phyloP scores from a whole-genome alignment of 64 coral and sea anemone genomes.

The Anthopleura sola region DNA sequence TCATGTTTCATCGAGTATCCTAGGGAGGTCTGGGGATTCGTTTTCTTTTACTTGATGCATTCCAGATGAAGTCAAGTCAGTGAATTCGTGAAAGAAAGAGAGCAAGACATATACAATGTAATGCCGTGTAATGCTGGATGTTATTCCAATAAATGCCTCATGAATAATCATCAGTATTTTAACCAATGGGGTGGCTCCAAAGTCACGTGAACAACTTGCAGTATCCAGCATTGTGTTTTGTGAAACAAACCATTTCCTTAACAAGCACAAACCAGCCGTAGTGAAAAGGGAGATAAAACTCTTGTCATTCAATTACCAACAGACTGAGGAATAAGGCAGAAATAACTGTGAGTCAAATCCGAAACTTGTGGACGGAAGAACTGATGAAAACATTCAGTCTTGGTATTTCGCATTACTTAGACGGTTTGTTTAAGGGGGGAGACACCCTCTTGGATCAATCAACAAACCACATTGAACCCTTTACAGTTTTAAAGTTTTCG shows the following conservation, averaged over 20 bases:
- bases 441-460: neutral
- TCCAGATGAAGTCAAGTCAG: too few relatives aligned
- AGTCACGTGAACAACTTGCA: neutral
- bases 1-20: too few relatives aligned
- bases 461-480: neutral
- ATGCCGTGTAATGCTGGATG: too few relatives aligned
- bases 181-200: neutral
- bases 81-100: too few relatives aligned
- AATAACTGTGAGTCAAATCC: neutral
- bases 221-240: neutral
- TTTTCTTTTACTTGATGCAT: too few relatives aligned
- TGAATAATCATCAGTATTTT: neutral
- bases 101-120: too few relatives aligned
- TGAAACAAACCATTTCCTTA: too few relatives aligned
- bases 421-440: constrained; percentile 3
- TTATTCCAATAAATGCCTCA: neutral
- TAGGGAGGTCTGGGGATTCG: too few relatives aligned
- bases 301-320: neutral
- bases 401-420: neutral
- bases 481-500: too few relatives aligned
- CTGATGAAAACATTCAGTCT: neutral
- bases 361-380: neutral
- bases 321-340: neutral
- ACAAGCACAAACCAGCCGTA: too few relatives aligned
- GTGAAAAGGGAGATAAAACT: neutral